Evolutionary conservation across 2,797 vertebrate species (phyloP).

Genomic region (Pangasius krempfi): DNA sequence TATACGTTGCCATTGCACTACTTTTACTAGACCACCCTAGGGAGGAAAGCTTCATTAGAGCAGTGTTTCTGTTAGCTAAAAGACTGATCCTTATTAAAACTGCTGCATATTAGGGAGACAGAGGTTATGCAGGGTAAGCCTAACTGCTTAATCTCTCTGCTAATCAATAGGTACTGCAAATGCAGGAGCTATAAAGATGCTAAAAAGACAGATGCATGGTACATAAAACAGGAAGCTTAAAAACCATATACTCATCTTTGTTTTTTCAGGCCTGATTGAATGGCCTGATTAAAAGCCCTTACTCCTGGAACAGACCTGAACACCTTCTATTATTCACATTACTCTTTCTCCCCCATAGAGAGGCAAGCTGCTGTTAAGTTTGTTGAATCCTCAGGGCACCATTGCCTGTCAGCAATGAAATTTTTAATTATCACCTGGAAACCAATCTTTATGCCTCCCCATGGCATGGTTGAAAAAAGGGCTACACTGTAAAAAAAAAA

Average conservation of each 20-base stretch:
- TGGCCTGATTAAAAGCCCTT: constrained; percentile 32
- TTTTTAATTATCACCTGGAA: constrained; percentile 57
- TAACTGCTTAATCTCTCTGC: not conserved
- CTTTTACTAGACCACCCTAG: not conserved
- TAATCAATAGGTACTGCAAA: constrained; percentile 31
- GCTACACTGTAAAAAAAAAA: not conserved
- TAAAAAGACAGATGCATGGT: constrained; percentile 29
- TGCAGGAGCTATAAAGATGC: constrained; percentile 36
- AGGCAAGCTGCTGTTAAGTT: constrained; percentile 49
- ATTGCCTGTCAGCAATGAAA: constrained; percentile 53
- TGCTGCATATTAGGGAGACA: not conserved
- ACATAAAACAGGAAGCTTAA: constrained; percentile 47
- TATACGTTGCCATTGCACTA: not conserved
- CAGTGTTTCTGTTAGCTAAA: not conserved
- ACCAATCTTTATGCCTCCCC: constrained; percentile 41
- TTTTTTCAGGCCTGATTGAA: constrained; percentile 40
- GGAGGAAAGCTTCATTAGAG: not conserved
- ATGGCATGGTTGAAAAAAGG: constrained; percentile 20
- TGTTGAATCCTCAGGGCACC: constrained; percentile 45
- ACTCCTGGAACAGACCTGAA: constrained; percentile 47
- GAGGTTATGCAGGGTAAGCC: constrained; percentile 5
- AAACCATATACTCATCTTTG: constrained; percentile 44
- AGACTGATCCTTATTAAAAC: not conserved
- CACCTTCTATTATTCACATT: constrained; percentile 53
- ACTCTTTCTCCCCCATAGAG: constrained; percentile 43